Conservation (phyloP, 2,888 invertebrate genomes). For the Lymantria dispar region DNA sequence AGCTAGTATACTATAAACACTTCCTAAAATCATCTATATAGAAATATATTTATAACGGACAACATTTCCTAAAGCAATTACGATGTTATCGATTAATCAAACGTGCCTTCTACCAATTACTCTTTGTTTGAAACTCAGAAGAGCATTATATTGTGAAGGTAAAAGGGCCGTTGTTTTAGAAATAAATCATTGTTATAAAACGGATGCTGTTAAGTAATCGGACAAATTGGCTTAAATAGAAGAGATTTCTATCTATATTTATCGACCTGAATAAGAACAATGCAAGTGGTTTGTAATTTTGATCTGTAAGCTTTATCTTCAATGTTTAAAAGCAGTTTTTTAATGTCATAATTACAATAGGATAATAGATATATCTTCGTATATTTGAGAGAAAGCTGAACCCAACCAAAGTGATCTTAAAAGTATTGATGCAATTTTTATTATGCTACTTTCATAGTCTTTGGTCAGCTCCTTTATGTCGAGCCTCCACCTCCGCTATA, state of each 20-base stretch:
- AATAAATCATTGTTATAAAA: conserved; percentile 33
- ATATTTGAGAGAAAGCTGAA: too few species aligned
- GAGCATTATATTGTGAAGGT: conserved; percentile 48
- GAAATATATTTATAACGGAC: too few species aligned
- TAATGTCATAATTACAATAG: neutral
- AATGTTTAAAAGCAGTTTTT: neutral
- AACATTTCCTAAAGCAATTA: conserved; percentile 57
- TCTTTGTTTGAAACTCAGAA: conserved; percentile 48
- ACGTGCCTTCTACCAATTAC: conserved; percentile 52
- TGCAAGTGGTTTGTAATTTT: neutral
- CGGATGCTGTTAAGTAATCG: conserved; percentile 25
- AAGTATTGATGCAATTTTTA: too few species aligned
- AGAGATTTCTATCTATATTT: neutral
- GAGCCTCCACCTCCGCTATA: too few species aligned
- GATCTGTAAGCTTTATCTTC: neutral
- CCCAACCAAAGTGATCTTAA: too few species aligned
- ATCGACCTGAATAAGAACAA: neutral
- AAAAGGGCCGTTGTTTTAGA: conserved; percentile 31
- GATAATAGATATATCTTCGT: too few species aligned
- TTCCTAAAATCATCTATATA: too few species aligned
- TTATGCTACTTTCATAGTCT: too few species aligned
- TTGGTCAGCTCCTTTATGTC: too few species aligned
- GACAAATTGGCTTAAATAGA: neutral
- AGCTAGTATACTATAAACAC: too few species aligned
- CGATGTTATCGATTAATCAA: conserved; percentile 62